Conservation (phyloP, 2,113 vertebrate species). For the Dolichallabes microphthalmus region DNA sequence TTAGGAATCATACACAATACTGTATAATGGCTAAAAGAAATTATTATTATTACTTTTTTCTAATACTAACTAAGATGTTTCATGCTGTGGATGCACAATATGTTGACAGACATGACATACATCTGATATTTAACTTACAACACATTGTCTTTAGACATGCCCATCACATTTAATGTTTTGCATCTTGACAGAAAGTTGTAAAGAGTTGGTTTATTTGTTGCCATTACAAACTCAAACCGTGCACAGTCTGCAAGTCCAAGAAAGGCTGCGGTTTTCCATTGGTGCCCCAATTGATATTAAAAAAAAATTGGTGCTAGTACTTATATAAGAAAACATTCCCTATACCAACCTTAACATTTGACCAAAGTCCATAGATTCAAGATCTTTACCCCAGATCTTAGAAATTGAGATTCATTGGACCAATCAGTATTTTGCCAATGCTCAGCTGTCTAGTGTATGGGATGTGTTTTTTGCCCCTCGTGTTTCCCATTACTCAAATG, state of each 20-base stretch:
- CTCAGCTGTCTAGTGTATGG: background rate
- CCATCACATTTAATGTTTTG: background rate
- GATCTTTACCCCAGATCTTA: background rate
- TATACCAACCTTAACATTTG: background rate
- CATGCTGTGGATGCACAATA: background rate
- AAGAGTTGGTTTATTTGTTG: background rate
- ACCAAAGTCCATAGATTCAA: background rate
- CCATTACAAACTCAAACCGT: background rate
- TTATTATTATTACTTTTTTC: background rate
- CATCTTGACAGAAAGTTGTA: background rate
- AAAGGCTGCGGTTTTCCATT: background rate
- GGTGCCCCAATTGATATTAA: background rate
- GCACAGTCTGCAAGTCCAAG: background rate
- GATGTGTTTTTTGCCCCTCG: background rate
- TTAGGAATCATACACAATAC: background rate
- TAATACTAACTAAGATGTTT: background rate
- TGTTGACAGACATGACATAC: background rate
- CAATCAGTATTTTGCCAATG: background rate
- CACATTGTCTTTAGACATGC: background rate
- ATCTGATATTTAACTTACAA: background rate
- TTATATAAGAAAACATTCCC: background rate
- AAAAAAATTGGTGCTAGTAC: background rate
- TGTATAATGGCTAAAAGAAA: background rate
- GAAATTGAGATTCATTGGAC: background rate
- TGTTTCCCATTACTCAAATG: background rate